Conservation (phyloP, 1,140 invertebrate genomes). For the Ooceraea biroi region DNA sequence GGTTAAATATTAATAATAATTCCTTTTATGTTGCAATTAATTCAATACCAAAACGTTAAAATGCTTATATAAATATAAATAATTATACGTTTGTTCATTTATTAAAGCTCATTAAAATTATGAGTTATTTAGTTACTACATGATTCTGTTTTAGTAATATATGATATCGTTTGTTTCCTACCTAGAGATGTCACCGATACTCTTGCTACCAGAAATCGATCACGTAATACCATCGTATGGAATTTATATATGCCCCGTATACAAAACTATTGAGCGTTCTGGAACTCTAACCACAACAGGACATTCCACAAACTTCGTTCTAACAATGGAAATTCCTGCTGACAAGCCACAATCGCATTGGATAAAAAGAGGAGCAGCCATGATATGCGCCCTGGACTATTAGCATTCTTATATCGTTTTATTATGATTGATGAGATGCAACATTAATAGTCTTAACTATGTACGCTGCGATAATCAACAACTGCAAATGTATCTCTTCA, state of each 20-base stretch:
- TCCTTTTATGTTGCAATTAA: not conserved
- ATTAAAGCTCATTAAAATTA: not conserved
- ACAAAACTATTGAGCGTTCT: constrained; percentile 90
- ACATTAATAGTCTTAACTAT: constrained; percentile 3
- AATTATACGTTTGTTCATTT: not conserved
- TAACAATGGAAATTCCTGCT: constrained; percentile 90
- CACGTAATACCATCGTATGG: constrained; percentile 82
- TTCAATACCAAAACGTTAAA: not conserved
- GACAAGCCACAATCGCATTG: constrained; percentile 89
- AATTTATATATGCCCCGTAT: constrained; percentile 91
- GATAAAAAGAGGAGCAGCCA: constrained; percentile 92
- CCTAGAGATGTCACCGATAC: constrained; percentile 89
- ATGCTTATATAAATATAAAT: not conserved
- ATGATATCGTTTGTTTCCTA: constrained; percentile 37
- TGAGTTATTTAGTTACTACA: not conserved
- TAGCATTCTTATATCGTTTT: constrained; percentile 79
- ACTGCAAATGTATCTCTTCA: constrained; percentile 15
- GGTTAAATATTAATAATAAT: constrained; percentile 79
- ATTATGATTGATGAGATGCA: not conserved
- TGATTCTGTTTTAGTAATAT: not conserved
- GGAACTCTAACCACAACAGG: constrained; percentile 92
- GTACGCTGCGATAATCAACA: constrained; percentile 3
- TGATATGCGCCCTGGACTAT: constrained; percentile 92
- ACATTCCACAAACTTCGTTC: constrained; percentile 93
- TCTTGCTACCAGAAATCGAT: constrained; percentile 88